Evolutionary conservation across 2,797 vertebrate genomes (phyloP).

Genomic region (Apogon talboti): DNA sequence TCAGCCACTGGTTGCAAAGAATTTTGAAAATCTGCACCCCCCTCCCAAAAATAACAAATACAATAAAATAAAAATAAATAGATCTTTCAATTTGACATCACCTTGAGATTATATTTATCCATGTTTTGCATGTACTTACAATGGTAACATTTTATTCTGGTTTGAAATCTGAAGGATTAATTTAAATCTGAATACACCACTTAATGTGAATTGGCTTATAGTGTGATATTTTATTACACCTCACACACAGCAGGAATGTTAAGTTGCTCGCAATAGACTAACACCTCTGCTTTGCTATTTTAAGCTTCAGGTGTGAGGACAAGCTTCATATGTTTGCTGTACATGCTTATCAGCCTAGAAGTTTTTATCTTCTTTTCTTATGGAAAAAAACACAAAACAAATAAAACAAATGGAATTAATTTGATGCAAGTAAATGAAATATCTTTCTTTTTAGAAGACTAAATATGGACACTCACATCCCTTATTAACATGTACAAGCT

Average conservation of each 20-base stretch:
- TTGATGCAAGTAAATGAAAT: conserved; percentile 13
- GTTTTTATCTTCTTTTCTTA: too few relatives aligned
- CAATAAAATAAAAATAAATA: too few relatives aligned
- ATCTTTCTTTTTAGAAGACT: conserved; percentile 14
- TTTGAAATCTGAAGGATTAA: too few relatives aligned
- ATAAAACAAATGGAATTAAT: conserved; percentile 30
- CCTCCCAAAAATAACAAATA: too few relatives aligned
- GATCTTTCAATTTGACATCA: too few relatives aligned
- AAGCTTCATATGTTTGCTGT: conserved; percentile 38
- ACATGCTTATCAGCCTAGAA: conserved; percentile 23
- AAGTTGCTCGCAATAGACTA: background rate
- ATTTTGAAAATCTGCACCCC: too few relatives aligned
- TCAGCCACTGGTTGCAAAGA: too few relatives aligned
- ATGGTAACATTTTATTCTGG: too few relatives aligned
- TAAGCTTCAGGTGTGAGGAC: conserved; percentile 16
- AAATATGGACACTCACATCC: background rate
- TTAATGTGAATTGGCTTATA: too few relatives aligned
- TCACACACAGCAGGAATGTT: background rate
- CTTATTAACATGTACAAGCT: background rate
- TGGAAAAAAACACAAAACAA: background rate
- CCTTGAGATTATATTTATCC: too few relatives aligned
- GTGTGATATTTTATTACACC: background rate
- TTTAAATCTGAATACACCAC: too few relatives aligned
- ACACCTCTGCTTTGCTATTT: conserved; percentile 29
- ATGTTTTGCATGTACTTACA: too few relatives aligned